Conservation (phyloP, 2,797 vertebrate genomes). For the Propithecus perrieri region DNA sequence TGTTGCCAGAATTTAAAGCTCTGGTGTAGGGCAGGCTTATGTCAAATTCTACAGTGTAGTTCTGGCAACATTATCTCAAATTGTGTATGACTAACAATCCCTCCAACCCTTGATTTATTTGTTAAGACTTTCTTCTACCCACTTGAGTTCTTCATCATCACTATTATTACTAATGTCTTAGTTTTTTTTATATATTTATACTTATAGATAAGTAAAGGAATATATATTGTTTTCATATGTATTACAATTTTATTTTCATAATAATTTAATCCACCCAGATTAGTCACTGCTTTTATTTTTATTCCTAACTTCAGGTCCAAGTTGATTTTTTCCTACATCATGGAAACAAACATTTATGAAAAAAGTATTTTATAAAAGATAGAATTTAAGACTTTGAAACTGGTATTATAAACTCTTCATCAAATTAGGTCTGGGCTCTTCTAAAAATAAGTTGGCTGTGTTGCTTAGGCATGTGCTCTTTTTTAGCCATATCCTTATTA, state of each 20-base stretch:
- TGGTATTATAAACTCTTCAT: not conserved
- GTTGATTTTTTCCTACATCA: not conserved
- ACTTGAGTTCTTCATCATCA: not conserved
- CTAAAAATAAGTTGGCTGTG: not conserved
- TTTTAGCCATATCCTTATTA: not conserved
- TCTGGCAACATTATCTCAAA: not conserved
- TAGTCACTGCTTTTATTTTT: not conserved
- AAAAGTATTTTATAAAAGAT: not conserved
- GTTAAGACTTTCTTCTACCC: not conserved
- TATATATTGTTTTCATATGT: not conserved
- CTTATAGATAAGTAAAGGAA: not conserved
- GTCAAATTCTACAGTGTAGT: not conserved
- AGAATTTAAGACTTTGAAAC: not conserved
- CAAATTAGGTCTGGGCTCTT: not conserved
- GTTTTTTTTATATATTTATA: not conserved
- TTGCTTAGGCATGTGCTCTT: not conserved
- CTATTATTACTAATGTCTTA: not conserved
- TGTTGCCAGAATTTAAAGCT: not conserved
- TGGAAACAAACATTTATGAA: not conserved
- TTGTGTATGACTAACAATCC: not conserved
- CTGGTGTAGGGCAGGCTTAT: not conserved
- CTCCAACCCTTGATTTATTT: not conserved
- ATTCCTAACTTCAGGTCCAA: not conserved
- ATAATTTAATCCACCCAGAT: not conserved
- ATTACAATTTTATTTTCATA: not conserved